phyloP scores from a whole-genome alignment of 2,797 vertebrate genomes.

The Pampus argenteus region DNA sequence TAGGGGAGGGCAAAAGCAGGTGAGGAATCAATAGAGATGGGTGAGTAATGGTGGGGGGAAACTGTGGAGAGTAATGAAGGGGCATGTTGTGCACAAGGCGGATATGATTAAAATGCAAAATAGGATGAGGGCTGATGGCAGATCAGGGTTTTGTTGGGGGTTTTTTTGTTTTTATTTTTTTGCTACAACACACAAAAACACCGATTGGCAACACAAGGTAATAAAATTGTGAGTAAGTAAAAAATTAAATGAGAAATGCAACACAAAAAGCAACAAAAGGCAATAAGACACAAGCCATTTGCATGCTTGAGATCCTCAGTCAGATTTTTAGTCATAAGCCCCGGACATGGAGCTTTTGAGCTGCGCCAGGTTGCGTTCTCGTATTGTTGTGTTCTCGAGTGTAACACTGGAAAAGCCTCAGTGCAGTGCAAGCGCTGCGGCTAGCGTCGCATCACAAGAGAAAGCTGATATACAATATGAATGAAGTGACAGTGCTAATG shows the following conservation, averaged over 20 bases:
- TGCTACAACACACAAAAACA: not conserved
- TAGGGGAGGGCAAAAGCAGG: not conserved
- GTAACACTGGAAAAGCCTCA: no score
- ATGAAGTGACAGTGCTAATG: not conserved
- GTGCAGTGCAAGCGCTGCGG: no score
- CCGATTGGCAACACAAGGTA: not conserved
- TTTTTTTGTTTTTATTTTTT: no score
- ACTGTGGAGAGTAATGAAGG: conserved; percentile 25
- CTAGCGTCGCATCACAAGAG: no score
- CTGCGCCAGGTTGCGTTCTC: no score
- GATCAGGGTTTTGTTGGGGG: not conserved
- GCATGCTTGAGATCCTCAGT: not conserved
- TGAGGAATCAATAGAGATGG: not conserved
- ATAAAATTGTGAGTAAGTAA: no score
- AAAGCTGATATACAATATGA: no score
- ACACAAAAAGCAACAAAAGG: no score
- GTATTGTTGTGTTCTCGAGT: no score
- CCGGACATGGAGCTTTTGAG: no score
- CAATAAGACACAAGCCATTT: not conserved
- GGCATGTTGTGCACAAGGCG: conserved; percentile 7
- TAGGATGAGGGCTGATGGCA: not conserved
- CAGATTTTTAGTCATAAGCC: not conserved
- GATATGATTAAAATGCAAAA: conserved; percentile 34
- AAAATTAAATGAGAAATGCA: not conserved
- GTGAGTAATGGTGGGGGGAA: conserved; percentile 34